A percentile compares a stretch with the other conserved stretches of the same genome.
These are phyloP conservation scores for Carterocephalus palaemon DNA, from an alignment of 2,888 invertebrate species.

Conservation along the genomic window DNA sequence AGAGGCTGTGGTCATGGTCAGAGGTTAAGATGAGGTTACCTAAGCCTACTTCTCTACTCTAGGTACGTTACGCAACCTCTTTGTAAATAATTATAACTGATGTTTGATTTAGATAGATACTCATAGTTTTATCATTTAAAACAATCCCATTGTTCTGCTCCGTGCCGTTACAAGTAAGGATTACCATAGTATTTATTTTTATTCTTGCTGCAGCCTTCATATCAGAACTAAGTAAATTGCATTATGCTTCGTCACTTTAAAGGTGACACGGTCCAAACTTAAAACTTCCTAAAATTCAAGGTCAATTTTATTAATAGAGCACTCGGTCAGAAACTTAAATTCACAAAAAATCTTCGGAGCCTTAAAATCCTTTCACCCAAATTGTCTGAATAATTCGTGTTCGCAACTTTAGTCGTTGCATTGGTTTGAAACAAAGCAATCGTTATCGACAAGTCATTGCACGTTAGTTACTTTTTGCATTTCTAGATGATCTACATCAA, in stretches of 20 bases:
- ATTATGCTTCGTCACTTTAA: neutral
- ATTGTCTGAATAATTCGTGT: conserved; percentile 35
- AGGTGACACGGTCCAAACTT: conserved; percentile 2
- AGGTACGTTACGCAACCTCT: too few relatives aligned
- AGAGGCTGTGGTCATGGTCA: too few relatives aligned
- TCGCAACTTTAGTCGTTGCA: conserved; percentile 30
- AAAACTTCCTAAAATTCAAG: conserved; percentile 30
- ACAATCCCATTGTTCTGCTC: conserved; percentile 12
- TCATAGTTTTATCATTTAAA: conserved; percentile 5
- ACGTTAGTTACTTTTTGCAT: conserved; percentile 50
- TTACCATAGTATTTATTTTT: conserved; percentile 2
- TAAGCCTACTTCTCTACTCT: too few relatives aligned
- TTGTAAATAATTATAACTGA: too few relatives aligned
- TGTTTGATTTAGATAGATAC: conserved; percentile 4
- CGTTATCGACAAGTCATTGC: conserved; percentile 38
- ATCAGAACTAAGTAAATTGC: neutral
- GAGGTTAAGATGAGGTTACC: too few relatives aligned
- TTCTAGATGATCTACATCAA: conserved; percentile 38
- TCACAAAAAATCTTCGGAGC: conserved; percentile 26
- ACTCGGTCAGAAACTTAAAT: conserved; percentile 7
- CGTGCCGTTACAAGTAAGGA: conserved; percentile 1
- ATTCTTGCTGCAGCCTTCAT: neutral
- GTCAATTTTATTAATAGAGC: conserved; percentile 22
- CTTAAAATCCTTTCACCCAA: conserved; percentile 35
- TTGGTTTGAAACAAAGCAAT: conserved; percentile 44